phyloP scores from a whole-genome alignment of 2,888 invertebrate species.

The Polydrusus cervinus region DNA sequence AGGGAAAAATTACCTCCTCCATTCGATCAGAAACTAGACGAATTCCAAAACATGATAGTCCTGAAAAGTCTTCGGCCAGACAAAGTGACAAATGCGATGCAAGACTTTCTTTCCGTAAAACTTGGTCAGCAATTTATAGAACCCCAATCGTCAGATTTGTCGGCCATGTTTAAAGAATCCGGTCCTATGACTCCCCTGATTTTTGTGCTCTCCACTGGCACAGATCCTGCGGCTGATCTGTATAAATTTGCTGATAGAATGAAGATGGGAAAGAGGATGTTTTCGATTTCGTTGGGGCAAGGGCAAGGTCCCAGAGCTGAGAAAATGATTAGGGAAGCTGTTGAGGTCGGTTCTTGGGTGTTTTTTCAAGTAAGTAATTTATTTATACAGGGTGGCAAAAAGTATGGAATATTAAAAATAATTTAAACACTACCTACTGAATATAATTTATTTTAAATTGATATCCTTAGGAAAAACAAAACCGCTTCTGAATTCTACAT shows the following conservation, averaged over 20 bases:
- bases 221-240: slow-evolving; percentile 89
- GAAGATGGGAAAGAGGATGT: slow-evolving; percentile 83
- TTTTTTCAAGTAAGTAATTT: slow-evolving; percentile 81
- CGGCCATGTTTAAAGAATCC: slow-evolving; percentile 79
- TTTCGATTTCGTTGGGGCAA: slow-evolving; percentile 90
- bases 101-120: slow-evolving; percentile 80
- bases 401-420: too few relatives aligned
- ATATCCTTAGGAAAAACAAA: too few relatives aligned
- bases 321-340: slow-evolving; percentile 81
- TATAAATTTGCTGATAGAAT: slow-evolving; percentile 89
- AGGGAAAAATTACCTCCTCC: slow-evolving; percentile 80
- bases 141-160: slow-evolving; percentile 89
- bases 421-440: too few relatives aligned
- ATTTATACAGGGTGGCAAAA: too few relatives aligned
- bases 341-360: slow-evolving; percentile 89
- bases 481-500: too few relatives aligned
- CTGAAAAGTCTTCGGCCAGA: slow-evolving; percentile 88
- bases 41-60: slow-evolving; percentile 86
- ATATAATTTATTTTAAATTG: too few relatives aligned
- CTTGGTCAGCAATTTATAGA: slow-evolving; percentile 88
- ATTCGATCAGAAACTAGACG: slow-evolving; percentile 75
- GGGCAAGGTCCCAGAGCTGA: slow-evolving; percentile 92
- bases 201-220: slow-evolving; percentile 92
- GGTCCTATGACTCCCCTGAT: slow-evolving; percentile 79
- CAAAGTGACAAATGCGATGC: slow-evolving; percentile 87